Evolutionary conservation across 2,797 vertebrate genomes (phyloP).

Genomic region (Enteromius thamalakanensis): DNA sequence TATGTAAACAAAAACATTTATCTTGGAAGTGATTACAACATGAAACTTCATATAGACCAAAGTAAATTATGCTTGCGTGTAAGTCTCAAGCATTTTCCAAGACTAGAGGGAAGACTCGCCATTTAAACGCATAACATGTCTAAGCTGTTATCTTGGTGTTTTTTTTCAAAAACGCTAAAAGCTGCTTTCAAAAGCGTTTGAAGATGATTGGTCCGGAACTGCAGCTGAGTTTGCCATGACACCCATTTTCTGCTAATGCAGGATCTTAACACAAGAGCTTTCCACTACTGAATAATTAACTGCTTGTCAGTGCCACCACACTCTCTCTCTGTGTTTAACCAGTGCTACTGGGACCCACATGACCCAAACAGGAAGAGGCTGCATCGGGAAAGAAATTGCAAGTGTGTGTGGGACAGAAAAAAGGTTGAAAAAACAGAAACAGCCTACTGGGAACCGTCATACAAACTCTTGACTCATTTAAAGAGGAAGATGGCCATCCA

Average conservation of each 20-base stretch:
- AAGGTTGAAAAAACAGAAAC: neutral
- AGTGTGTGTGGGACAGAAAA: slow-evolving; percentile 2
- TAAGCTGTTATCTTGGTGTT: neutral
- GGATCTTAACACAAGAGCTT: slow-evolving; percentile 43
- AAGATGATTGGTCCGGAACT: neutral
- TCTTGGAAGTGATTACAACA: too few relatives aligned
- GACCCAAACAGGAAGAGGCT: neutral
- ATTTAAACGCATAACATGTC: neutral
- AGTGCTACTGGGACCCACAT: neutral
- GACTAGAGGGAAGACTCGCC: neutral
- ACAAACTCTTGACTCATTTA: neutral
- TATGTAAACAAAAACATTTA: too few relatives aligned
- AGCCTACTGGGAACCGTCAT: neutral
- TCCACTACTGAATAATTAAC: slow-evolving; percentile 70
- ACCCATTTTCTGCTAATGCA: slow-evolving; percentile 1
- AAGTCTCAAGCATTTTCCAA: neutral
- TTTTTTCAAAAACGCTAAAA: neutral
- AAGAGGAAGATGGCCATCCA: neutral
- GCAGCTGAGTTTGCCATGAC: neutral
- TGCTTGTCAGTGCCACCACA: slow-evolving; percentile 32
- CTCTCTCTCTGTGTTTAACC: neutral
- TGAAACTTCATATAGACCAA: neutral
- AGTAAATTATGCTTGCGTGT: neutral
- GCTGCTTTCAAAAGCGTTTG: neutral
- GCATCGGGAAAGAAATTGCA: neutral